Conservation (phyloP, 2,113 vertebrate genomes). For the Perognathus longimembris region DNA sequence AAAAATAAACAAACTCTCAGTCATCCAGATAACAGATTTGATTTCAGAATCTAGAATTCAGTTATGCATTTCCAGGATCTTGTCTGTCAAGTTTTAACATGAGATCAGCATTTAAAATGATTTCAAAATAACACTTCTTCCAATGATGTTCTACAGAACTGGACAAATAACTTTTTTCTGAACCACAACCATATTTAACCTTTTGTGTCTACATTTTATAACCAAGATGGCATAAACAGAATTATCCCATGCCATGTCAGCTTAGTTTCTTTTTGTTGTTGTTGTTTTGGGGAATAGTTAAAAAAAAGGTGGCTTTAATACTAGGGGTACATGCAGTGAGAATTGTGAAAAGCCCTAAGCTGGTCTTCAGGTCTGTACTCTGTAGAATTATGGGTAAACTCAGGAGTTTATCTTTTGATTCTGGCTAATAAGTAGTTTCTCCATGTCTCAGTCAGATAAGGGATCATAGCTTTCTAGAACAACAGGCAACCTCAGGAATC, state of each 20-base stretch:
- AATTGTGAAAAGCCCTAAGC: background rate
- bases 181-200: background rate
- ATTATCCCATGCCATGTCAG: background rate
- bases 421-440: background rate
- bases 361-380: background rate
- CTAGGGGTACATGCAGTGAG: background rate
- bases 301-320: background rate
- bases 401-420: background rate
- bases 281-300: background rate
- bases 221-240: background rate
- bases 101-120: conserved; percentile 13
- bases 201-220: background rate
- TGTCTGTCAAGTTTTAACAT: conserved; percentile 28
- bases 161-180: background rate
- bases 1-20: background rate
- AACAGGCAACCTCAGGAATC: background rate
- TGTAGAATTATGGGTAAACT: background rate
- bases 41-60: background rate
- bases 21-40: background rate
- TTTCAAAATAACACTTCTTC: conserved; percentile 25
- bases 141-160: background rate
- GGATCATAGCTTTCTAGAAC: background rate
- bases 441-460: background rate
- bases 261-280: background rate
- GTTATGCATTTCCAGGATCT: background rate